Percentiles rank a stretch among this genome's conserved stretches.
phyloP scores from a whole-genome alignment of 2,113 vertebrate genomes.

The Otis tarda region DNA sequence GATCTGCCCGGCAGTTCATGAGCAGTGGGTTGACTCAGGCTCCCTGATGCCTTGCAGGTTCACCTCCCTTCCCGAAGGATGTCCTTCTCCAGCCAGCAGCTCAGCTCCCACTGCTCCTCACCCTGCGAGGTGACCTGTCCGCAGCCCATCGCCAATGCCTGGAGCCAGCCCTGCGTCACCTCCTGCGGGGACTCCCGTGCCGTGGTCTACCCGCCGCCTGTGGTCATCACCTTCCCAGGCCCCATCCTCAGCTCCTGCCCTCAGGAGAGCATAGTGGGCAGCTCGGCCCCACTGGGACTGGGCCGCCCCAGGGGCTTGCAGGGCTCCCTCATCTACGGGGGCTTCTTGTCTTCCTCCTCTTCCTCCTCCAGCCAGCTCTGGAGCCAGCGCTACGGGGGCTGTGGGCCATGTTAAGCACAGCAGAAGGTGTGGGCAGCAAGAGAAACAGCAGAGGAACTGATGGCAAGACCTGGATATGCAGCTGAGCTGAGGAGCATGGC shows the following conservation, averaged over 20 bases:
- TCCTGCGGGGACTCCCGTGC: neutral
- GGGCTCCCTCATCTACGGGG: neutral
- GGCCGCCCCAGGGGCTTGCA: neutral
- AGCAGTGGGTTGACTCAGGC: neutral
- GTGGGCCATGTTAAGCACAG: neutral
- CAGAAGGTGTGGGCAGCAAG: neutral
- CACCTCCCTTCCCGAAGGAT: neutral
- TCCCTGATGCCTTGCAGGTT: neutral
- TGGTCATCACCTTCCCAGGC: neutral
- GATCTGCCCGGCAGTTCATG: rapidly evolving
- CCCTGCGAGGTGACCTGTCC: neutral
- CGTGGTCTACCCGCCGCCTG: neutral
- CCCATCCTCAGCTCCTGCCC: neutral
- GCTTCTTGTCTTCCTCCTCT: neutral
- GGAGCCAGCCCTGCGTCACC: neutral
- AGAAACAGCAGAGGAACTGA: neutral
- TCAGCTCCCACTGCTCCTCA: neutral
- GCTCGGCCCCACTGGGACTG: neutral
- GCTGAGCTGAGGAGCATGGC: rapidly evolving
- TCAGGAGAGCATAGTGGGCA: neutral
- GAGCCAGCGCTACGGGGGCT: neutral
- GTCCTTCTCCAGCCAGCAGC: neutral
- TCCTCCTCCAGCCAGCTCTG: neutral
- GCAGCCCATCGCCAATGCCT: rapidly evolving
- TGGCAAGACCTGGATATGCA: rapidly evolving